phyloP scores from a whole-genome alignment of 2,888 invertebrate genomes.

The Rhyacophila evoluta region DNA sequence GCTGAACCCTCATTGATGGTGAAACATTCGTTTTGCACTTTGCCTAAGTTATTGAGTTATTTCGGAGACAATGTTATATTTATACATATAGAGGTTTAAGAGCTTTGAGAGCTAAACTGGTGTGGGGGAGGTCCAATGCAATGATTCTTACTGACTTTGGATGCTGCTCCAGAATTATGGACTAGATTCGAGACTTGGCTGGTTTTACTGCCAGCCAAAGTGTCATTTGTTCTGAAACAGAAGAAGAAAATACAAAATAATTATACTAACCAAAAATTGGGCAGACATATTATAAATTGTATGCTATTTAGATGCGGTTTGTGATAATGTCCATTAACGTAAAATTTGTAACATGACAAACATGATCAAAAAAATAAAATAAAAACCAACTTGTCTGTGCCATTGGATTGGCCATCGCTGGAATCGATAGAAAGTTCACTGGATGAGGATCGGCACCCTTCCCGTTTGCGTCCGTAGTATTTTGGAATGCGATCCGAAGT shows the following conservation, averaged over 20 bases:
- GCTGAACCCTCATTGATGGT: no score
- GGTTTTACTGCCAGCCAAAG: conserved; percentile 66
- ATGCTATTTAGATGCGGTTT: no score
- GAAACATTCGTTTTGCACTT: no score
- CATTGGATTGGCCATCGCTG: conserved; percentile 58
- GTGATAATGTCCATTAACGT: no score
- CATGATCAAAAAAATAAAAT: no score
- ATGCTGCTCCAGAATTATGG: conserved; percentile 76
- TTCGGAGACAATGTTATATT: no score
- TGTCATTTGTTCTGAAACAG: conserved; percentile 68
- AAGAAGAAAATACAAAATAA: conserved; percentile 49
- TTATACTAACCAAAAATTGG: no score
- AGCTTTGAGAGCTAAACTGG: conserved; percentile 37
- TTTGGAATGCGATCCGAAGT: conserved; percentile 58
- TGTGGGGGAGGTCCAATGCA: conserved; percentile 58
- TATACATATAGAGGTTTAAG: no score
- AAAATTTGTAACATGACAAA: no score
- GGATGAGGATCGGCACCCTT: conserved; percentile 65
- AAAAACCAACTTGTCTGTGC: conserved; percentile 52
- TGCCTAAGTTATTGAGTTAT: no score
- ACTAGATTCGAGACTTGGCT: conserved; percentile 70
- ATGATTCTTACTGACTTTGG: conserved; percentile 99
- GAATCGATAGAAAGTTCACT: conserved; percentile 66
- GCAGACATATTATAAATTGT: no score
- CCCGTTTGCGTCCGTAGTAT: conserved; percentile 67